Evolutionary conservation across 2,113 vertebrate species (phyloP).

Genomic region (Chlorodrepanis virens): DNA sequence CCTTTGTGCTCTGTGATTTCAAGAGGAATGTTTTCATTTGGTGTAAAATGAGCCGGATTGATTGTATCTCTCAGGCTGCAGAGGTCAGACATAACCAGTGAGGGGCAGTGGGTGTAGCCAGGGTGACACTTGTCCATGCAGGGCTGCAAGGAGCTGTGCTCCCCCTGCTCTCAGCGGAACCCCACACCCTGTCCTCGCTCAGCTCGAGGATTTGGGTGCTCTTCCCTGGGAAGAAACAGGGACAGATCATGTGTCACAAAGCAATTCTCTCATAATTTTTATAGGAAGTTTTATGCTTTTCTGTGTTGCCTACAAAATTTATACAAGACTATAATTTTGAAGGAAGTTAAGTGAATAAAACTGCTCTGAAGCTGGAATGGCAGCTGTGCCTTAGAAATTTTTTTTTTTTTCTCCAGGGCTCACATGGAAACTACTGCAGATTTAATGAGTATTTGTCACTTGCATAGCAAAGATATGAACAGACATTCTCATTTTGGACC

Average conservation of each 20-base stretch:
- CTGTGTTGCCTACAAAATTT: neutral
- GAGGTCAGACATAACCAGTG: neutral
- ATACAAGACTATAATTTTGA: neutral
- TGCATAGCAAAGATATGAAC: neutral
- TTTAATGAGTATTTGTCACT: constrained; percentile 11
- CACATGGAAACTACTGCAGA: neutral
- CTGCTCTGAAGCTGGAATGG: neutral
- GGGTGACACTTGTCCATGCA: no score
- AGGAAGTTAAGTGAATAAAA: neutral
- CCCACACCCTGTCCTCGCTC: neutral
- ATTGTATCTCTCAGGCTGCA: neutral
- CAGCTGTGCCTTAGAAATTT: neutral
- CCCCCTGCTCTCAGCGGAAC: neutral
- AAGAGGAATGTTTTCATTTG: neutral
- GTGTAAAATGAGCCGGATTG: neutral
- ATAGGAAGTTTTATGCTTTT: neutral
- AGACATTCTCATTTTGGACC: neutral
- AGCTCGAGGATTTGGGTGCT: neutral
- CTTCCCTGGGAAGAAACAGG: neutral
- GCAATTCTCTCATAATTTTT: neutral
- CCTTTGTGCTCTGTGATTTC: neutral
- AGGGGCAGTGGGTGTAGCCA: neutral
- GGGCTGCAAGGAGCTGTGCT: neutral
- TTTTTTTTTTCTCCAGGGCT: neutral
- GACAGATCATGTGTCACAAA: neutral